Evolutionary conservation across 2,797 vertebrate species (phyloP), one percentile per base, ranked within the genome.

Genomic region (Erpetoichthys calabaricus): DNA sequence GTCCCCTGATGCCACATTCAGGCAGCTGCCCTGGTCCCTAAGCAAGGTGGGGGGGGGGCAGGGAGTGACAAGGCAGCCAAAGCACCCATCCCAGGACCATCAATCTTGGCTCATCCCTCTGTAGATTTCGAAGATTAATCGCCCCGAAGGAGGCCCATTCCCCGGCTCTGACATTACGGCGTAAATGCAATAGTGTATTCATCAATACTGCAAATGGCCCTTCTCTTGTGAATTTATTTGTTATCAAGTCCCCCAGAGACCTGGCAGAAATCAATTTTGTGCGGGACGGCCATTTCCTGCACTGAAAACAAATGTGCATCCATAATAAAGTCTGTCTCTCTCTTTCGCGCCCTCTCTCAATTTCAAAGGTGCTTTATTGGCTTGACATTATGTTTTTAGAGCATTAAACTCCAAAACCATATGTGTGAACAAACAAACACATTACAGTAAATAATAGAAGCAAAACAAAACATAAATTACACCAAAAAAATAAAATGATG

Each of bases 201-300:
- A 77, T 83, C 83, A 83, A 84, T 82, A 86, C 69, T 62, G 70
- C 77, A 82, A 83, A 84, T 75, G 78, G 80, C 71, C 72, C 73
- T 73, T 79, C 74, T 79, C 77, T 80, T 75, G 81, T 78, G 80
- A 80, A 78, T 80, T 74, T 79, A 77, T 82, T 74, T 76, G 75
- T 82, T 81, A 81, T 82, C 77, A 83, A 80, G 65, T 75, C 66
- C 65, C 70, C 71, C 46, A 43, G 76, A 76, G 68, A 68, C 63
- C 41, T 57, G 60, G 62, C 53, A 41, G 56, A 66, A 65, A 81
- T 80, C 78, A 83, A 80, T 83, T 77, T 69, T 60, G 68, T 72
- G 61, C 68, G 71, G 71, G 75, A 75, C 68, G 72, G 67, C 45
- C 45, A 61, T 74, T 76, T 77, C 74, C 72, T 69, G 66, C 77